A percentile compares a stretch with the other conserved stretches of the same genome.
Conservation (phyloP, 2,888 invertebrate genomes). For the Chloroclystis v-ata region DNA sequence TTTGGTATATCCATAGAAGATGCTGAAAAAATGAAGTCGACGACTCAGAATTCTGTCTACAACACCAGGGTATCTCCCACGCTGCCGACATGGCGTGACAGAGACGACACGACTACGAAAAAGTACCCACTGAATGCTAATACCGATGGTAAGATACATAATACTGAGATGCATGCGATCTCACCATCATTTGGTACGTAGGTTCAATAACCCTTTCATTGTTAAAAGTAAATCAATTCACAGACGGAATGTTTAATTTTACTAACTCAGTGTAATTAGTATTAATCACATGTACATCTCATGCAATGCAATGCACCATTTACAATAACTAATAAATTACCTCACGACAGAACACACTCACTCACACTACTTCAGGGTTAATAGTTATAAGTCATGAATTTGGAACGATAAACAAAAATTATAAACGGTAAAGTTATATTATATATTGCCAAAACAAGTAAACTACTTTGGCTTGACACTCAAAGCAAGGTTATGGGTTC, state of each 20-base stretch:
- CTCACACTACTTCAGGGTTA: too few relatives aligned
- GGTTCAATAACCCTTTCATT: neutral
- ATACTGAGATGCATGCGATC: conserved; percentile 36
- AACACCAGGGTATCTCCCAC: conserved; percentile 81
- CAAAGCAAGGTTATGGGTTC: too few relatives aligned
- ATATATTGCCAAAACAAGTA: too few relatives aligned
- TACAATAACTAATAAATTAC: too few relatives aligned
- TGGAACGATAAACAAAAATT: too few relatives aligned
- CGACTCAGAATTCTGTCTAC: conserved; percentile 70
- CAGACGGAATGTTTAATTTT: neutral
- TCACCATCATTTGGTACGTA: conserved; percentile 9
- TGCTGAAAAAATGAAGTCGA: conserved; percentile 72
- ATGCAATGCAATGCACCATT: neutral
- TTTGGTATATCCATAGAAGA: conserved; percentile 81
- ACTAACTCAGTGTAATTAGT: neutral
- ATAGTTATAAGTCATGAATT: too few relatives aligned
- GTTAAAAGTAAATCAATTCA: neutral
- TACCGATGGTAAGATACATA: conserved; percentile 59
- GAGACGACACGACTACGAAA: conserved; percentile 63
- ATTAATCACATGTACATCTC: neutral
- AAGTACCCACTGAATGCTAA: conserved; percentile 61
- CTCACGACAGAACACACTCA: too few relatives aligned
- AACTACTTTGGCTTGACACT: too few relatives aligned
- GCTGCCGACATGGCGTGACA: conserved; percentile 73
- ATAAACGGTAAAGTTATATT: too few relatives aligned